Base-by-base conservation (phyloP, 1,140 invertebrate species). In the Brachystomella parvula region DNA sequence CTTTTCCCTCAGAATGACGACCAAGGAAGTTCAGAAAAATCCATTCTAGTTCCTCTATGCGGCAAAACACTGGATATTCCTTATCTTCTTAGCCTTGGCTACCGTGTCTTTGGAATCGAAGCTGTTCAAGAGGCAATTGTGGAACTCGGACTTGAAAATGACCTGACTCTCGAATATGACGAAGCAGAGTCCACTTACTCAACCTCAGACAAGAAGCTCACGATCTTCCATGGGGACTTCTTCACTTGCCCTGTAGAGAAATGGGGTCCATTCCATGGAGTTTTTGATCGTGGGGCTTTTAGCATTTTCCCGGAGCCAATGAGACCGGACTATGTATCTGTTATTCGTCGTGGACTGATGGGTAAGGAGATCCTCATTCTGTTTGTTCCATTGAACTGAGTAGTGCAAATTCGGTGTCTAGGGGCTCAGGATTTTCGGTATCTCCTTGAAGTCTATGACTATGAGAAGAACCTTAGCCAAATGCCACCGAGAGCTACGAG, bases 251-350 rank as follows among this genome's bases (percentile, higher is more conserved):
- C 67, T 1, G 30, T 71, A 6, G 59, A 71, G 21, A 35, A 68
- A 17, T 68, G 47, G 49, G 73, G 71, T 28, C 72, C 70, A 6
- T 75, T 75, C 61, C 71, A 75, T 49, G 65, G 31, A 35, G 44
- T 75, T 49, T 75, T 72, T 72, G 74, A 75, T 49, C 33, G 74
- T 32, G 72, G 68, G 3, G 74, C 73, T 2, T 61, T 75, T n/a
- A 72, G 69, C 26, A 71, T 73, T 2, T 28, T 75, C 15, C 59
- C 69, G 12, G 61, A 70, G 35, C n/a, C 59, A 29, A 56, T 66
- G 29, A 44, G 72, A 24, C 21, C 17, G 1, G 33, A 39, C 28
- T 74, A 71, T 32, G 60, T 71, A 6, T 26, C 65, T 32, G 31
- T 70, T 21, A 65, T 70, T 28, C 49, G 49, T 6, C 47, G 70